Evolutionary conservation across 1,140 invertebrate genomes (phyloP), one percentile per base, ranked within the genome.

Genomic region (Neelides sp.): DNA sequence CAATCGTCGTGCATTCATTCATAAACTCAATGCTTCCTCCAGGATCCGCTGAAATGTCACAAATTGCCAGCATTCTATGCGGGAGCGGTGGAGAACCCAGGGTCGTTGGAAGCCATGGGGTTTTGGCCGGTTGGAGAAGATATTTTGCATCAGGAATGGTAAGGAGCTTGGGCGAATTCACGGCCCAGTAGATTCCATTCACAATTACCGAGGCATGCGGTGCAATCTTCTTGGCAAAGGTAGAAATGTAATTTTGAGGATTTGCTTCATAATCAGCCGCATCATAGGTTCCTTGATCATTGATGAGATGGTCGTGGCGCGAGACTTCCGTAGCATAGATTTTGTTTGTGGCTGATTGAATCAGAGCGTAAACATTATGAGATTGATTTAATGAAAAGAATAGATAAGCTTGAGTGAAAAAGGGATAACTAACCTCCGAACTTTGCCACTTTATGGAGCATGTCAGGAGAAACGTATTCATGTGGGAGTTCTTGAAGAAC

Each of bases 1-100:
- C 95, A 44, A 99, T 99, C 0, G 94, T 98, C 0, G 96, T 99
- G 63, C 94, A 98, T 64, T 98, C 94, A 62, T 94, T 93, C 94
- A 99, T 98, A 64, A 99, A 98, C 71, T 99, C 95, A 50, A 98
- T 97, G 19, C 92, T 97, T 39, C 94, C 93, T 13, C 94, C 94
- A 1, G 95, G 95, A 72, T 99, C 96, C 2, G 95, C 95, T 2
- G 89, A 94, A 62, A 98, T 98, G 66, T 98, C 95, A 67, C 94
- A 98, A 63, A 98, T 93, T 4, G 80, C 85, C 50, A 90, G 67
- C 78, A 87, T 84, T 59, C 78, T 71, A 66, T 96, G 91, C 0
- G 93, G 92, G 40, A 98, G 68, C 19, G 85, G 77, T 1, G 92
- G 87, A 22, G 89, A 85, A 0, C 92, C 83, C 43, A 83, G 76